These are phyloP conservation scores for Metellina segmentata DNA, from an alignment of 2,888 invertebrate genomes.

Conservation along the genomic window DNA sequence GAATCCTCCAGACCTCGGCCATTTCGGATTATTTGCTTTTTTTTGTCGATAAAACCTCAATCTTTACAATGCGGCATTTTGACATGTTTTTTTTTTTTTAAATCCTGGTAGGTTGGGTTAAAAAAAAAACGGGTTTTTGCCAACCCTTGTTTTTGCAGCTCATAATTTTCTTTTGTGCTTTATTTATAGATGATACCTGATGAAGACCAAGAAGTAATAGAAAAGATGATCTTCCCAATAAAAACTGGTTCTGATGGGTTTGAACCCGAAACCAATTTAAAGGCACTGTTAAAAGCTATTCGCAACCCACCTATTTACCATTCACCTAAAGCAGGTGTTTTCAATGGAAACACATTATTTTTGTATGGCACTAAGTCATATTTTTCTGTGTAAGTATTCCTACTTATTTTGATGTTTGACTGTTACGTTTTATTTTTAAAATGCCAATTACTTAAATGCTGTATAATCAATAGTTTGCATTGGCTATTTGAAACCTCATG, in stretches of 20 bases:
- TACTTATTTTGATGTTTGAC: neutral
- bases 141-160: too few species aligned
- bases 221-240: constrained; percentile 57
- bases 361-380: constrained; percentile 66
- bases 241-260: constrained; percentile 55
- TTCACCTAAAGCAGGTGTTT: constrained; percentile 30
- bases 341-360: constrained; percentile 37
- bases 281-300: constrained; percentile 45
- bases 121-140: too few species aligned
- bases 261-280: constrained; percentile 54
- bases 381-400: constrained; percentile 62
- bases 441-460: neutral
- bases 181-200: constrained; percentile 70
- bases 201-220: constrained; percentile 64
- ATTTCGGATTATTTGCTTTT: too few species aligned
- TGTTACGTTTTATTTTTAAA: neutral
- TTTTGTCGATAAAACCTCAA: too few species aligned
- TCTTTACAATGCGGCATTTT: too few species aligned
- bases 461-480: too few species aligned
- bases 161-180: neutral
- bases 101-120: too few species aligned
- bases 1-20: too few species aligned
- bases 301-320: constrained; percentile 44
- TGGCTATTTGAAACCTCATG: too few species aligned
- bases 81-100: too few species aligned